Evolutionary conservation across 2,113 vertebrate genomes (phyloP).

Genomic region (Phaethornis superciliosus): DNA sequence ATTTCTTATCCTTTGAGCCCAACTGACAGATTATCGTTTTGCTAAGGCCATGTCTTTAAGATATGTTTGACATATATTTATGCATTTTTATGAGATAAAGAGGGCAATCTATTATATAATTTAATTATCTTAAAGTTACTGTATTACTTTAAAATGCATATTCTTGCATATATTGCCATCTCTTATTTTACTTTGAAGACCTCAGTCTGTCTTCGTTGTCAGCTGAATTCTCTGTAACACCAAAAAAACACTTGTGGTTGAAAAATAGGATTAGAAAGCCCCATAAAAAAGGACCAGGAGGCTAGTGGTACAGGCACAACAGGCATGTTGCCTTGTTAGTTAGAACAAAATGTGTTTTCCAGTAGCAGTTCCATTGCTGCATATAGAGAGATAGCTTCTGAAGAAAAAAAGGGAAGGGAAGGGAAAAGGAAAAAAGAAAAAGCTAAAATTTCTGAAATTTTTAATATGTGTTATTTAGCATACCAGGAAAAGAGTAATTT

Average conservation of each 20-base stretch:
- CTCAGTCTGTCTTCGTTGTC: not conserved
- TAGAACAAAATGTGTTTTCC: not conserved
- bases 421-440: not conserved
- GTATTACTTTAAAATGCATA: not conserved
- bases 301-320: not conserved
- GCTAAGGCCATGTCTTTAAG: conserved; percentile 11
- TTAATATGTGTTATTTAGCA: not conserved
- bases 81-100: conserved; percentile 22
- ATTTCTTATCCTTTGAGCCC: not conserved
- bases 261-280: not conserved
- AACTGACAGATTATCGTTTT: not conserved
- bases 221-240: not conserved
- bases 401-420: not conserved
- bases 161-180: not conserved
- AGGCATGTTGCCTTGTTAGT: not conserved
- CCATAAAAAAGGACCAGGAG: not conserved
- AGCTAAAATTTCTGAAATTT: not conserved
- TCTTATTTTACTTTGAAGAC: not conserved
- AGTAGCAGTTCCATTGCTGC: not conserved
- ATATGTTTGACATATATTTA: not conserved
- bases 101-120: not conserved
- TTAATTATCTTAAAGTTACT: conserved; percentile 13
- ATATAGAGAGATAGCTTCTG: not conserved
- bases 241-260: not conserved
- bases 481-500: not conserved